Percentiles rank a stretch among this genome's conserved stretches.
phyloP scores from a whole-genome alignment of 2,797 vertebrate species.

The Scleropages formosus region DNA sequence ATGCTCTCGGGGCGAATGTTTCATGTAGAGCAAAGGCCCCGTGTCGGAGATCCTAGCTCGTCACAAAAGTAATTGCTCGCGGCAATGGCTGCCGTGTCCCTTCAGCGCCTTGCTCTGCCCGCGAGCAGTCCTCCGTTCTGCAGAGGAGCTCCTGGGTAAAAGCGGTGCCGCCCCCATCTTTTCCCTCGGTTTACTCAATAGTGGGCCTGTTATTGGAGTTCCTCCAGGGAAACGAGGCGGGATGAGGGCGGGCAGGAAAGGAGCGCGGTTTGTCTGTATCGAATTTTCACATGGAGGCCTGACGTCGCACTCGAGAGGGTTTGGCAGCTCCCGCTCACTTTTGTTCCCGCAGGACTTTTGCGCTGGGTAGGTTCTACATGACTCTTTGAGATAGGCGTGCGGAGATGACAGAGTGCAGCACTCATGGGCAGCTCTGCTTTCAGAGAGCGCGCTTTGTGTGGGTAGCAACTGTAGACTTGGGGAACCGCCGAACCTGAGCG shows the following conservation, averaged over 20 bases:
- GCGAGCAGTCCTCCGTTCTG: background rate
- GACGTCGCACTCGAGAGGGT: background rate
- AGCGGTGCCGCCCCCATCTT: background rate
- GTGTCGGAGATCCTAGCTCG: conserved; percentile 18
- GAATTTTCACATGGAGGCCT: conserved; percentile 11
- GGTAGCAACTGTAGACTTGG: background rate
- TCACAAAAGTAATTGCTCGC: conserved; percentile 13
- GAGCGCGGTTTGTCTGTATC: background rate
- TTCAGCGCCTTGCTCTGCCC: background rate
- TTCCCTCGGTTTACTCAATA: background rate
- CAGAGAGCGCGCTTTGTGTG: no score
- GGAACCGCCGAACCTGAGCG: background rate
- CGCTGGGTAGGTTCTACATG: background rate
- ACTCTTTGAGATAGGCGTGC: background rate
- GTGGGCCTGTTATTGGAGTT: background rate
- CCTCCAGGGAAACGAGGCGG: conserved; percentile 17
- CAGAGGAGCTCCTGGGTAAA: background rate
- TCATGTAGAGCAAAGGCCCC: conserved; percentile 18
- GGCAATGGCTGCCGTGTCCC: conserved; percentile 11
- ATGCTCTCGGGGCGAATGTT: conserved; percentile 23
- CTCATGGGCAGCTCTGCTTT: no score
- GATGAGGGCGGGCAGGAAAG: conserved; percentile 18
- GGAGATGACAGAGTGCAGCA: background rate
- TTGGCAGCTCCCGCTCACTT: conserved; percentile 9
- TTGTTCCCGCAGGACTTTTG: conserved; percentile 12